Evolutionary conservation across 2,797 vertebrate genomes (phyloP).

Genomic region (Moxostoma hubbsi): DNA sequence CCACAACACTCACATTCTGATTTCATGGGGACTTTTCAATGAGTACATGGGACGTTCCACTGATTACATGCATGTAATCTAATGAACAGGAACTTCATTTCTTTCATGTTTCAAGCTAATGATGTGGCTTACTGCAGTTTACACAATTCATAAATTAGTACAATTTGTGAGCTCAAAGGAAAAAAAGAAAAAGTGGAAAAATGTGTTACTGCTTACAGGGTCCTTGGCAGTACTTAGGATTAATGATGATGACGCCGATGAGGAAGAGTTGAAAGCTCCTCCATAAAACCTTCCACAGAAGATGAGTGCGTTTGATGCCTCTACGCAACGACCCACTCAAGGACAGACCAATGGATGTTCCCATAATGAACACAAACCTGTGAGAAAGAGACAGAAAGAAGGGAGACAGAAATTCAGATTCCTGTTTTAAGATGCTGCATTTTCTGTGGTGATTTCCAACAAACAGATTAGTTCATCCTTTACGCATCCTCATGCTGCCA

Average conservation of each 20-base stretch:
- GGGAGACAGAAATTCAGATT: neutral
- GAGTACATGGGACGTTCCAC: neutral
- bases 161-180: neutral
- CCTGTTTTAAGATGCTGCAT: too few relatives aligned
- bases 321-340: conserved; percentile 81
- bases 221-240: conserved; percentile 93
- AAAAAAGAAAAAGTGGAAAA: neutral
- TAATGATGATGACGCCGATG: conserved; percentile 90
- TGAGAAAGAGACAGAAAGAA: neutral
- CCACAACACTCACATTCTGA: too few relatives aligned
- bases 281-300: conserved; percentile 86
- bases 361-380: conserved; percentile 99
- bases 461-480: too few relatives aligned
- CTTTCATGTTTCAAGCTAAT: neutral
- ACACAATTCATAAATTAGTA: neutral
- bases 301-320: conserved; percentile 76
- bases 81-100: neutral
- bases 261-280: conserved; percentile 88
- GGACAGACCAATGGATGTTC: conserved; percentile 87
- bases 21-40: neutral
- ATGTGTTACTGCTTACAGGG: conserved; percentile 78
- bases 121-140: too few relatives aligned
- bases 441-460: too few relatives aligned
- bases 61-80: neutral
- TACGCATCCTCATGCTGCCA: too few relatives aligned